Evolutionary conservation across 2,888 invertebrate genomes (phyloP), one percentile per base, ranked within the genome.

Genomic region (Rhamphomyia laevipes): DNA sequence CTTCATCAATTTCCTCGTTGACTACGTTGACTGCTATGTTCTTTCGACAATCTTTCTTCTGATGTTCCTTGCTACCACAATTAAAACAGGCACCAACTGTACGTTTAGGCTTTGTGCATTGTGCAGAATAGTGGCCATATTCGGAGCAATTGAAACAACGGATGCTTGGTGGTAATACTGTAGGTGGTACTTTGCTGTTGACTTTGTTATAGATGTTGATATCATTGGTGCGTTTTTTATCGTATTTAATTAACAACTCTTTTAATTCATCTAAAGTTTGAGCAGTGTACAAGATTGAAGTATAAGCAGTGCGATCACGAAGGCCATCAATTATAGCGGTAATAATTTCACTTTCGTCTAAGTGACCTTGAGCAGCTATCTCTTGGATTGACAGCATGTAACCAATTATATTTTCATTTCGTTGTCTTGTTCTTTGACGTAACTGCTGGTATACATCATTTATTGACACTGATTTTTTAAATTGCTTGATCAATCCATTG

Each of bases 371-470:
- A 12, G 45, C 40, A n/a, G 43, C 42, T 12, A 49, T 49, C 41
- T 46, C 49, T 21, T 41, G 44, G 43, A 48, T 40, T 2, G 45
- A 12, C 30, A 48, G 23, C 35, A 49, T 37, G 37, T 49, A 49
- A 2, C 30, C 31, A 9, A 47, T 18, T 15, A 47, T 18, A 17
- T 15, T 47, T 33, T 47, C 33, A 30, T 31, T 41, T 18, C 13
- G 16, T 6, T 2, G 10, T 17, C 42, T 38, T 30, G 31, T 31
- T 12, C 47, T 27, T 18, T 42, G 30, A 30, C 30, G 30, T 30
- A 44, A 11, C 44, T 44, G 44, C 10, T 16, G 27, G 23, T 15
- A 44, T 10, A 44, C 18, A 44, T 44, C 44, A n/a, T 16, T 23
- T 13, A 31, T 11, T 23, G 44, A 30, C 10, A 23, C 15, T 12